phyloP scores from a whole-genome alignment of 1,140 invertebrate species.

The Leptopilina clavipes region DNA sequence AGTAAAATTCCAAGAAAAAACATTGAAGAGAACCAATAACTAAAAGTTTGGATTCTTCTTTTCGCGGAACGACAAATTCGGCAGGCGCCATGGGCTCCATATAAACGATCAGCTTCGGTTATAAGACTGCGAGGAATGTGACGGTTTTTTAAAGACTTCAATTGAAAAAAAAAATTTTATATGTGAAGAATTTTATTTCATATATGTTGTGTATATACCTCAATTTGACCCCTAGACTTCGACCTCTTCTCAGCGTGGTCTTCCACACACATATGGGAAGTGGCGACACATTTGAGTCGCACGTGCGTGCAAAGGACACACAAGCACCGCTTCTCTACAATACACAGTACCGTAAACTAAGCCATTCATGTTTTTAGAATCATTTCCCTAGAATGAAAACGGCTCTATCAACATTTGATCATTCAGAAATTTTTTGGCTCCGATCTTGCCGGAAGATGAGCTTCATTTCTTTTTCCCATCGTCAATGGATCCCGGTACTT shows the following conservation, averaged over 20 bases:
- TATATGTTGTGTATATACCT: not conserved
- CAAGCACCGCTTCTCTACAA: not conserved
- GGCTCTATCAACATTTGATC: not conserved
- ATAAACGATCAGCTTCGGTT: conserved; percentile 21
- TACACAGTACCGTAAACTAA: not conserved
- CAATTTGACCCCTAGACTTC: conserved; percentile 5
- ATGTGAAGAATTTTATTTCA: not conserved
- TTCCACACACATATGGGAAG: conserved; percentile 18
- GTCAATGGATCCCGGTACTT: not conserved
- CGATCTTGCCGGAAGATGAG: conserved; percentile 13
- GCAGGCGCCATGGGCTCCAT: not conserved
- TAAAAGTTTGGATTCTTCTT: not conserved
- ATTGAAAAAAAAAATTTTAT: not conserved
- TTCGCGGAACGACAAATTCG: not conserved
- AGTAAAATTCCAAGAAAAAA: not conserved
- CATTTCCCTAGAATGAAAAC: conserved; percentile 1
- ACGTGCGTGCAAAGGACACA: not conserved
- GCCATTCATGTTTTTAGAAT: not conserved
- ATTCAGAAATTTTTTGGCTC: not conserved
- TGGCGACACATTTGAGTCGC: not conserved
- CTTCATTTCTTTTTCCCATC: not conserved
- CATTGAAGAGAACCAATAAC: not conserved
- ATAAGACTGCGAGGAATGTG: conserved; percentile 17
- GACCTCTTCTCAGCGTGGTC: too few relatives aligned
- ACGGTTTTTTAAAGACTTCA: conserved; percentile 21